phyloP scores from a whole-genome alignment of 2,888 invertebrate genomes.

The Syrphus vitripennis region DNA sequence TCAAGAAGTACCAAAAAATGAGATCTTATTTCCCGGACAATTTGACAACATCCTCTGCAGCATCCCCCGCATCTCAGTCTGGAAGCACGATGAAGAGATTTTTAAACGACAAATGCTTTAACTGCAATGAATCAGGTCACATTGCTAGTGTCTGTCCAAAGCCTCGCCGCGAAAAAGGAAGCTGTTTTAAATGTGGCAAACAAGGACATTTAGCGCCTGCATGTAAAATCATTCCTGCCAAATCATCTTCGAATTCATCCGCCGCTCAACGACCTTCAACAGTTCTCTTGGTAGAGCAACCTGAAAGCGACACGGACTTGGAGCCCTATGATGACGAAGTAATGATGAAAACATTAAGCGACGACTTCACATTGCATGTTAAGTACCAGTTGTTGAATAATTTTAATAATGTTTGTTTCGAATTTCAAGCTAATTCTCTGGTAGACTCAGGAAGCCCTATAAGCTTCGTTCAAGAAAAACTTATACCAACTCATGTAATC shows the following conservation, averaged over 20 bases:
- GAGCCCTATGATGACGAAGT: not conserved
- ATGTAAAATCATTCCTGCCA: no score
- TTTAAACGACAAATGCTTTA: constrained; percentile 3
- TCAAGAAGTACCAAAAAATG: not conserved
- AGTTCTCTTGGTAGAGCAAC: no score
- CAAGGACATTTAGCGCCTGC: not conserved
- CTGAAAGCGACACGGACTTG: no score
- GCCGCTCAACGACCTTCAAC: no score
- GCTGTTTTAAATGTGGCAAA: not conserved
- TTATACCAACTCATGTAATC: not conserved
- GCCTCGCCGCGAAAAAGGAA: not conserved
- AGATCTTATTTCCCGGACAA: not conserved
- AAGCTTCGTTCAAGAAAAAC: not conserved
- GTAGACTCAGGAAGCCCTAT: constrained; percentile 19
- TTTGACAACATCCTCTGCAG: not conserved
- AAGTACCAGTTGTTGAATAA: constrained; percentile 6
- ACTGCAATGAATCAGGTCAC: constrained; percentile 39
- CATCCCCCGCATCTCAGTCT: not conserved
- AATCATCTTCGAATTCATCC: no score
- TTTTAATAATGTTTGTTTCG: constrained; percentile 1
- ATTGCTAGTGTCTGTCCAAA: constrained; percentile 11
- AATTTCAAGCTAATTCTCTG: constrained; percentile 27
- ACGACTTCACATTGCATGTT: not conserved
- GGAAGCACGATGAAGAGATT: not conserved
- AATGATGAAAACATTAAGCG: not conserved